Evolutionary conservation across 2,888 invertebrate species (phyloP).

Genomic region (Conus canariensis): DNA sequence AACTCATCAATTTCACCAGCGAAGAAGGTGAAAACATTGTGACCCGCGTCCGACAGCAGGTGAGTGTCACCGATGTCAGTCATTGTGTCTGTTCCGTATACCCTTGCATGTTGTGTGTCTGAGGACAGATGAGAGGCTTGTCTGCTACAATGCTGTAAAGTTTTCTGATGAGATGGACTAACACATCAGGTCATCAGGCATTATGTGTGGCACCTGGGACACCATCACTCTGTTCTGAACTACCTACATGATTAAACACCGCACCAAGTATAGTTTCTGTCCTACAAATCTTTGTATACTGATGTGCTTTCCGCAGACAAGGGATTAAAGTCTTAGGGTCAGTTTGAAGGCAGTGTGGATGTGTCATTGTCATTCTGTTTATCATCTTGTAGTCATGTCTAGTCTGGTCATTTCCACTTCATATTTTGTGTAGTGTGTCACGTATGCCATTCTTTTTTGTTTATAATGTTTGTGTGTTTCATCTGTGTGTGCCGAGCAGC

Average conservation of each 20-base stretch:
- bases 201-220: no score
- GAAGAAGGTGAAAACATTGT: conserved; percentile 86
- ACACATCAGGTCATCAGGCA: no score
- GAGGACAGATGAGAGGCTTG: not conserved
- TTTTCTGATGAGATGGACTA: no score
- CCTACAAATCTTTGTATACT: no score
- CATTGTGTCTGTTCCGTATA: not conserved
- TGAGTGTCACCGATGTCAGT: conserved; percentile 56
- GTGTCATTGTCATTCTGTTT: not conserved
- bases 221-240: no score
- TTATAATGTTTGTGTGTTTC: no score
- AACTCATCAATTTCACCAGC: conserved; percentile 84
- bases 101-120: not conserved
- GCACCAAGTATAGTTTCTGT: no score
- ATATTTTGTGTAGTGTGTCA: not conserved
- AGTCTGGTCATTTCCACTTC: not conserved
- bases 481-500: no score
- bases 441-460: not conserved
- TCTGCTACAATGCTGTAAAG: not conserved
- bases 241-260: no score
- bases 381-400: not conserved
- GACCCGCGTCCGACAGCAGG: conserved; percentile 85
- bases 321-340: no score
- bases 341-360: not conserved
- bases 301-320: no score